A percentile compares a stretch with the other conserved stretches of the same genome.
Evolutionary conservation across 2,797 vertebrate species (phyloP).

Genomic region (Lacerta bilineata): DNA sequence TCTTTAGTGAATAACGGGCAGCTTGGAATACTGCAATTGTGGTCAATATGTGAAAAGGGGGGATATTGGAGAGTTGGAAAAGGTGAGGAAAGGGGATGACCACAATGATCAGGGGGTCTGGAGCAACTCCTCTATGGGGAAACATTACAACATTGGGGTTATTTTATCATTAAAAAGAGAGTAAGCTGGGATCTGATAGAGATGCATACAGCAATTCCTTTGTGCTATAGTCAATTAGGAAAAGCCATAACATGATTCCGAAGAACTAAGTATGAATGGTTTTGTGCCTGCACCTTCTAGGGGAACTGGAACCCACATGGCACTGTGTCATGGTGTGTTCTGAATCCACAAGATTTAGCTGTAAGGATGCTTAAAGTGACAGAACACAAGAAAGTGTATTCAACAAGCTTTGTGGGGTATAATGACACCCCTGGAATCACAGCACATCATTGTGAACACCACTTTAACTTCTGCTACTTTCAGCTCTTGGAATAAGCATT

Average conservation of each 20-base stretch:
- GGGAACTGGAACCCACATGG: constrained; percentile 20
- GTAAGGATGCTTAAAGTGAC: neutral
- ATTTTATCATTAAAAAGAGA: neutral
- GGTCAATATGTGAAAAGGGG: constrained; percentile 30
- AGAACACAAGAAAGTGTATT: constrained; percentile 5
- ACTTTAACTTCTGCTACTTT: constrained; percentile 53
- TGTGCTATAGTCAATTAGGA: neutral
- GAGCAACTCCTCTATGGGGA: neutral
- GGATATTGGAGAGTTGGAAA: no score
- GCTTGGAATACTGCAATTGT: constrained; percentile 62
- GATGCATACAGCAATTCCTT: neutral
- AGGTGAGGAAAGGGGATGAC: no score
- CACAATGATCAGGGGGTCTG: no score
- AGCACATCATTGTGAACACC: constrained; percentile 21
- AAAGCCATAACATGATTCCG: neutral
- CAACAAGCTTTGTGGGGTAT: constrained; percentile 39
- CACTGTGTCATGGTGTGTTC: neutral
- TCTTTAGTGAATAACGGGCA: constrained; percentile 53
- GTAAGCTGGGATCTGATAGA: neutral
- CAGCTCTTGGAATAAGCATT: constrained; percentile 26
- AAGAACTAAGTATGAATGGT: constrained; percentile 3
- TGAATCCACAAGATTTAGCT: constrained; percentile 19
- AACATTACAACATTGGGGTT: neutral
- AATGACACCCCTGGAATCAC: constrained; percentile 51
- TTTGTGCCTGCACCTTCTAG: neutral